A percentile compares a stretch with the other conserved stretches of the same genome.
Conservation (phyloP, 2,888 invertebrate genomes). For the Archaeoteleia sp. region DNA sequence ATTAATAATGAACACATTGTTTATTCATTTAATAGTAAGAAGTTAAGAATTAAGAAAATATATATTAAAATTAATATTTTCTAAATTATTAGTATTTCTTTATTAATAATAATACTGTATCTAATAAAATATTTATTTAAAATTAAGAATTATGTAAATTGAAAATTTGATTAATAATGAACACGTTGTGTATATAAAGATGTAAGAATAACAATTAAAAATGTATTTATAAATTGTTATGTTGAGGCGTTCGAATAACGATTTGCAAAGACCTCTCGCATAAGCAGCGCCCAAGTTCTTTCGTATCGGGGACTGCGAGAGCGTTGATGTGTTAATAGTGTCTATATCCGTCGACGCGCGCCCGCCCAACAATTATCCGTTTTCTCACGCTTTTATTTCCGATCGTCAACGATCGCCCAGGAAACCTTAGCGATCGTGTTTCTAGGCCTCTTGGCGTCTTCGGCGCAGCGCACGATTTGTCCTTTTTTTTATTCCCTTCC, state of each 20-base stretch:
- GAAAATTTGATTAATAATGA: no score
- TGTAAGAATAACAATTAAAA: no score
- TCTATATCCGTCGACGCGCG: slow-evolving; percentile 72
- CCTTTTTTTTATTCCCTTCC: slow-evolving; percentile 1
- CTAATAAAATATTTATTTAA: no score
- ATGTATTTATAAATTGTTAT: no score
- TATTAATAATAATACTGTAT: no score
- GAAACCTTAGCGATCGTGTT: not conserved
- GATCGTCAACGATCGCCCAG: slow-evolving; percentile 19
- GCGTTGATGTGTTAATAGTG: slow-evolving; percentile 71
- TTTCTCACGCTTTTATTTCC: slow-evolving; percentile 64
- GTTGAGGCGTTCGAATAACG: slow-evolving; percentile 20
- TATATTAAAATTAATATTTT: no score
- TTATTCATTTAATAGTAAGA: no score
- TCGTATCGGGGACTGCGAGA: slow-evolving; percentile 62
- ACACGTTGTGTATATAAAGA: no score
- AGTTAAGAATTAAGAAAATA: no score
- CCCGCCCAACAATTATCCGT: slow-evolving; percentile 48
- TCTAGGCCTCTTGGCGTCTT: not conserved
- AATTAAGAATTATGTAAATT: no score
- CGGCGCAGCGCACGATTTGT: not conserved
- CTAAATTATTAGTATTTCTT: no score
- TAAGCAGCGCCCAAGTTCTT: slow-evolving; percentile 60
- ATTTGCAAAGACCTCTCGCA: slow-evolving; percentile 29
- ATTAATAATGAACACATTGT: no score